phyloP scores from a whole-genome alignment of 1,140 invertebrate species.

The Solenopsis fugax region DNA sequence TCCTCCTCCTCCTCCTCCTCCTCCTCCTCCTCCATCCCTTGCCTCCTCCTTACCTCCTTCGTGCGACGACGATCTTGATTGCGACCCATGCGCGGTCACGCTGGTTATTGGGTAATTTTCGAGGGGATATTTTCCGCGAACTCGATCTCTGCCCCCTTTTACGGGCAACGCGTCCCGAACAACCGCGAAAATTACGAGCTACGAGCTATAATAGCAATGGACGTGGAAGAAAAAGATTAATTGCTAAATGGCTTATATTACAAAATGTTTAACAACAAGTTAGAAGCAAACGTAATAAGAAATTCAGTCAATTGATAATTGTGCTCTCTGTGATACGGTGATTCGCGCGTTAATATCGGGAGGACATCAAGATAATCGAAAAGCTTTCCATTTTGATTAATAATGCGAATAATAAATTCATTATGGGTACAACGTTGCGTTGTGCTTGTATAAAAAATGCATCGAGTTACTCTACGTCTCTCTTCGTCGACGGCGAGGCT shows the following conservation, averaged over 20 bases:
- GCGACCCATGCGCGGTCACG: conserved; percentile 40
- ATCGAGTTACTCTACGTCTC: conserved; percentile 30
- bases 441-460: conserved; percentile 35
- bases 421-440: background rate
- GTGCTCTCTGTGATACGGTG: background rate
- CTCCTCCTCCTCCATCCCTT: background rate
- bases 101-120: conserved; percentile 57
- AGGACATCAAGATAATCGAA: background rate
- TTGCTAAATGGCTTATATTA: background rate
- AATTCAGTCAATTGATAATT: background rate
- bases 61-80: conserved; percentile 66
- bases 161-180: background rate
- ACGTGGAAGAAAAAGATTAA: background rate
- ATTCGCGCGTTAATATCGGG: background rate
- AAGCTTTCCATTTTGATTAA: background rate
- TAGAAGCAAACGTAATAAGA: background rate
- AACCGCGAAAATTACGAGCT: conserved; percentile 22
- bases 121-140: conserved; percentile 55
- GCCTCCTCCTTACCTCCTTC: conserved; percentile 70
- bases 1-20: background rate
- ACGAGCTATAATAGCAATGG: background rate
- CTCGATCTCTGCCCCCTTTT: conserved; percentile 2
- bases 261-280: background rate
- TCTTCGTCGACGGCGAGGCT: conserved; percentile 27
- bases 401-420: conserved; percentile 10